Conservation (phyloP, 2,113 vertebrate genomes). For the Aix galericulata region DNA sequence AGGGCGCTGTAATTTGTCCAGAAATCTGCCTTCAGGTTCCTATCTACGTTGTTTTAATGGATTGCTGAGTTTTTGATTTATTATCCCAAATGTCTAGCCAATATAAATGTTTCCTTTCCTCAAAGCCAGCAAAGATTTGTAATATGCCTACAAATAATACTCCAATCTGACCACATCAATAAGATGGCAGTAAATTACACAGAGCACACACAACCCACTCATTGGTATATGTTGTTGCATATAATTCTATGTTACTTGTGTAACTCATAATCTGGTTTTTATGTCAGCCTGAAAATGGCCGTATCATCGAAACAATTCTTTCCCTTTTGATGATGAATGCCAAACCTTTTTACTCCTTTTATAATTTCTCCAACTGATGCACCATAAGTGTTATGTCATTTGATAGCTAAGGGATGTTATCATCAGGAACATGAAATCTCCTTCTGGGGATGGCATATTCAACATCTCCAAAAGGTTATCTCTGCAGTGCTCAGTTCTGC, state of each 20-base stretch:
- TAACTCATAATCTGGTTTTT: not conserved
- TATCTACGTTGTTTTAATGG: not conserved
- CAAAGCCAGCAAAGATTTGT: constrained; percentile 44
- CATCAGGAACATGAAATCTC: not conserved
- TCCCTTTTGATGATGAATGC: not conserved
- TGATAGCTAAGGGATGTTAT: not conserved
- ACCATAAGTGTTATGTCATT: not conserved
- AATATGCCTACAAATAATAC: constrained; percentile 25
- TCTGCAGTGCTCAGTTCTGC: not conserved
- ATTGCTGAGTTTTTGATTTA: constrained; percentile 58
- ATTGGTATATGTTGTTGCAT: not conserved
- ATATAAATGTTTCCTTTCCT: constrained; percentile 62
- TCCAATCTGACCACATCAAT: constrained; percentile 43
- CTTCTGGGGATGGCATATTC: rapidly evolving
- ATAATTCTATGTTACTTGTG: not conserved
- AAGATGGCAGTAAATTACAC: not conserved
- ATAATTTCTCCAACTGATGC: not conserved
- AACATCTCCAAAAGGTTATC: not conserved
- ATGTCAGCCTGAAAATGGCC: rapidly evolving
- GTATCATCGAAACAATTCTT: not conserved
- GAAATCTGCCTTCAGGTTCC: not conserved
- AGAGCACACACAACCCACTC: not conserved
- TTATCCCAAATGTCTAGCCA: constrained; percentile 33
- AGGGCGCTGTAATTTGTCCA: not conserved
- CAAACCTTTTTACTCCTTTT: not conserved